Conservation (phyloP, 2,888 invertebrate species). For the Dioctria linearis region DNA sequence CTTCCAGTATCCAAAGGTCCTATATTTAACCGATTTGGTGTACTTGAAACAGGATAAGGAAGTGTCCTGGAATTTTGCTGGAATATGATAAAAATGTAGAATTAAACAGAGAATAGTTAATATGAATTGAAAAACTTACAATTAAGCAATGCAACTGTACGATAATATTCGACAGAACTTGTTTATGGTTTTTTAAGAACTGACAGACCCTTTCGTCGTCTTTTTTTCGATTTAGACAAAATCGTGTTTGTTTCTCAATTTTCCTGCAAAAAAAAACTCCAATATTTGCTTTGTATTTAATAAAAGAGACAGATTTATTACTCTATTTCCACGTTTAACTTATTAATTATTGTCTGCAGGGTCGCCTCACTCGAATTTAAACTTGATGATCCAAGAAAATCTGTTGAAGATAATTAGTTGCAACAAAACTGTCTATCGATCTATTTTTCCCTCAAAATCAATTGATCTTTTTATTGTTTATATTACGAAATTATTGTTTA, state of each 20-base stretch:
- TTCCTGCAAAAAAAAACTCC: neutral
- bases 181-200: slow-evolving; percentile 67
- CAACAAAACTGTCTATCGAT: too few relatives aligned
- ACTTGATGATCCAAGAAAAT: neutral
- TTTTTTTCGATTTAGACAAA: neutral
- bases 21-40: slow-evolving; percentile 63
- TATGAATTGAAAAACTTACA: slow-evolving; percentile 49
- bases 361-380: slow-evolving; percentile 3
- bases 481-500: too few relatives aligned
- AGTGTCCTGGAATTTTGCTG: slow-evolving; percentile 56
- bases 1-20: neutral
- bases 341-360: slow-evolving; percentile 28
- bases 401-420: neutral
- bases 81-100: slow-evolving; percentile 16
- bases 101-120: neutral
- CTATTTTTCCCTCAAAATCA: too few relatives aligned
- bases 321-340: slow-evolving; percentile 3
- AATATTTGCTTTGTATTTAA: neutral
- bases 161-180: slow-evolving; percentile 66
- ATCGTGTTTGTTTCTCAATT: slow-evolving; percentile 35
- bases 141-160: slow-evolving; percentile 64
- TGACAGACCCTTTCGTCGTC: slow-evolving; percentile 29
- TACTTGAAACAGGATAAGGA: slow-evolving; percentile 65
- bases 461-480: too few relatives aligned
- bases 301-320: neutral